These are phyloP conservation scores for Nylanderia fulva DNA, from an alignment of 1,140 invertebrate species.

Conservation along the genomic window DNA sequence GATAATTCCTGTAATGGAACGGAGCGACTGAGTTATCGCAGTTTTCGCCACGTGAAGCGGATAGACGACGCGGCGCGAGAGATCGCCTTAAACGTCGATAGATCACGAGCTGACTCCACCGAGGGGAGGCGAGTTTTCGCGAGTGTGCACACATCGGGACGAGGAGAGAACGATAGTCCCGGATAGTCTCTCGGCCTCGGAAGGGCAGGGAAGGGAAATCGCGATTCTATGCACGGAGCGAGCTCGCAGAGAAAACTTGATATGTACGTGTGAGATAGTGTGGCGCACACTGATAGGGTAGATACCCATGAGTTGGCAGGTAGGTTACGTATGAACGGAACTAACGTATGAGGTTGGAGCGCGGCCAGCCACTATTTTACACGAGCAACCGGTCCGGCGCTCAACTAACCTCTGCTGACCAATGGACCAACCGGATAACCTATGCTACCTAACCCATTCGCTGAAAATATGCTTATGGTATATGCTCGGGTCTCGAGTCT, in stretches of 20 bases:
- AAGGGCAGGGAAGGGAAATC: background rate
- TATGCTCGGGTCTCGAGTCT: conserved; percentile 60
- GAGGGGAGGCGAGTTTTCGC: conserved; percentile 36
- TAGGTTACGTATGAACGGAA: conserved; percentile 81
- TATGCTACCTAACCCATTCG: conserved; percentile 77
- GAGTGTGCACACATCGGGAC: conserved; percentile 11
- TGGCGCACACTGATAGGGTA: background rate
- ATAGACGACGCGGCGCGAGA: background rate
- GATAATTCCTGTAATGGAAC: conserved; percentile 60
- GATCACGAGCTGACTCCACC: conserved; percentile 41
- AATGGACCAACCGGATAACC: conserved; percentile 81
- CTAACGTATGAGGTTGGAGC: conserved; percentile 80
- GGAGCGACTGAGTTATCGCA: conserved; percentile 41
- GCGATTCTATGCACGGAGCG: conserved; percentile 32
- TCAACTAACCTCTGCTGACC: conserved; percentile 81
- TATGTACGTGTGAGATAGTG: conserved; percentile 43
- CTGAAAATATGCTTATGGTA: conserved; percentile 81
- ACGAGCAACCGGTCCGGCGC: conserved; percentile 68
- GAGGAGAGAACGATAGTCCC: background rate
- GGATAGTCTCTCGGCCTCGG: background rate
- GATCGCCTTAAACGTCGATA: conserved; percentile 34
- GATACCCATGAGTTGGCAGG: conserved; percentile 72
- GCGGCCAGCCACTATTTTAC: conserved; percentile 81
- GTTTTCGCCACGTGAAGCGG: conserved; percentile 36
- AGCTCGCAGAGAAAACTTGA: conserved; percentile 44